phyloP scores from a whole-genome alignment of 2,113 vertebrate species.

The Anseranas semipalmata region DNA sequence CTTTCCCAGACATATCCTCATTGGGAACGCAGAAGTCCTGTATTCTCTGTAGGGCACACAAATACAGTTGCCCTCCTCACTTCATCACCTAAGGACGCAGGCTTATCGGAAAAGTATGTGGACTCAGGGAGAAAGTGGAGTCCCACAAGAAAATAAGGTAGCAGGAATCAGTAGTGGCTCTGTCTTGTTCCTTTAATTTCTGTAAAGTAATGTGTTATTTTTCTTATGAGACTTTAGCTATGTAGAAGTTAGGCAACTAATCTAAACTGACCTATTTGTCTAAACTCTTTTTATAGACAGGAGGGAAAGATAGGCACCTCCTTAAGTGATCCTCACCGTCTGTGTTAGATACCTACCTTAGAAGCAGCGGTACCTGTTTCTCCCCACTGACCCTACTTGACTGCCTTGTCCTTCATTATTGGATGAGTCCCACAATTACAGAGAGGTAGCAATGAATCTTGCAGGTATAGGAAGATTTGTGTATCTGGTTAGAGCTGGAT shows the following conservation, averaged over 20 bases:
- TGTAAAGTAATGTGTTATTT: neutral
- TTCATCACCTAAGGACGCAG: neutral
- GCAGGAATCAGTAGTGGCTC: neutral
- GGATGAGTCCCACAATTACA: neutral
- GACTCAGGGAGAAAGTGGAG: neutral
- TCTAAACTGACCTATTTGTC: neutral
- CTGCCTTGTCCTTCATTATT: neutral
- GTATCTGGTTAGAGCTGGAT: neutral
- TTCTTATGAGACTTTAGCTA: neutral
- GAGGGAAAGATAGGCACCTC: neutral
- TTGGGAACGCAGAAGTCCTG: neutral
- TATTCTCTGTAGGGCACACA: neutral
- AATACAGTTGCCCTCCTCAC: neutral
- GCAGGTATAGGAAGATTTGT: neutral
- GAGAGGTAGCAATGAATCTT: neutral
- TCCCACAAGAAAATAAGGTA: neutral
- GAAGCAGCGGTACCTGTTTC: neutral
- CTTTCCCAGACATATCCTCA: neutral
- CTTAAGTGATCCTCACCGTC: neutral
- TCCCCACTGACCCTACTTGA: neutral
- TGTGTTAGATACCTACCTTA: neutral
- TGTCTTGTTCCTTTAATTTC: neutral
- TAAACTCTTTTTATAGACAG: neutral
- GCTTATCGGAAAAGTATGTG: neutral
- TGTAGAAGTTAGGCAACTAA: neutral